Evolutionary conservation across 2,888 invertebrate species (phyloP).

Genomic region (Drosophila recens): DNA sequence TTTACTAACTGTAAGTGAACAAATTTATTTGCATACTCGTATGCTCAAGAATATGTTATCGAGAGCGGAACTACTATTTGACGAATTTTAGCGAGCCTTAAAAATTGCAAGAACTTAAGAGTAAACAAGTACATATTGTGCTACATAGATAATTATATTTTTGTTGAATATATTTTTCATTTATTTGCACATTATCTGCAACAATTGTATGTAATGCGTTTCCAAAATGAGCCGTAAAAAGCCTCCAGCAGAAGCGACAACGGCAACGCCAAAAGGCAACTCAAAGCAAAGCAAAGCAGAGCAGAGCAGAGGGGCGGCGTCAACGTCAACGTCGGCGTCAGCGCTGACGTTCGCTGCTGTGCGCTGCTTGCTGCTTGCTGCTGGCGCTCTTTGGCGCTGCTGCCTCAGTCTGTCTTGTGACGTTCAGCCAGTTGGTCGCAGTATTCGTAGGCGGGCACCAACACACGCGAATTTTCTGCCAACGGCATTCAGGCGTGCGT

Average conservation of each 20-base stretch:
- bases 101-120: neutral
- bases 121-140: neutral
- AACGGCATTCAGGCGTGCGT: constrained; percentile 67
- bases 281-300: too few relatives aligned
- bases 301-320: constrained; percentile 13
- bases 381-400: constrained; percentile 70
- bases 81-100: neutral
- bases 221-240: constrained; percentile 21
- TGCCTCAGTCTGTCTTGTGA: constrained; percentile 85
- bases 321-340: constrained; percentile 29
- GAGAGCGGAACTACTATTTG: constrained; percentile 1
- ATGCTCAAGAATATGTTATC: neutral
- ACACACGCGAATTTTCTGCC: constrained; percentile 65
- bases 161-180: neutral
- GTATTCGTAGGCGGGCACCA: constrained; percentile 64
- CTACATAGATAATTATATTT: neutral
- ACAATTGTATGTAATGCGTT: constrained; percentile 4
- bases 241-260: neutral
- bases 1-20: neutral
- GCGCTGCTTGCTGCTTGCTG: constrained; percentile 32
- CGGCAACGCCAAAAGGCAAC: constrained; percentile 12
- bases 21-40: too few relatives aligned
- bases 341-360: constrained; percentile 26
- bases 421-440: constrained; percentile 81
- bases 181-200: neutral